phyloP scores from a whole-genome alignment of 2,797 vertebrate genomes.

The Phalloptychus januarius region DNA sequence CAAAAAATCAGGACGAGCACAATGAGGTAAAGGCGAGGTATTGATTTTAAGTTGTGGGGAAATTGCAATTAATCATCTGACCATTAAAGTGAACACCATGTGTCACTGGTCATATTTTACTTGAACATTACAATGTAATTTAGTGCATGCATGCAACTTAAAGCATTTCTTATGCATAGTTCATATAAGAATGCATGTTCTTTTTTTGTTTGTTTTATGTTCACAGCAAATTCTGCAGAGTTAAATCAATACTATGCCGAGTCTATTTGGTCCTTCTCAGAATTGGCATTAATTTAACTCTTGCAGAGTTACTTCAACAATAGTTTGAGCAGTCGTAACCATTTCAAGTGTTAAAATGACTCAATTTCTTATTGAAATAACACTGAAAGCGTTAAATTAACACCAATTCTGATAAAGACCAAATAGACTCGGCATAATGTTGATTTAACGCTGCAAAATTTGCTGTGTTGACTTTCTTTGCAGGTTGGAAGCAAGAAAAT shows the following conservation, averaged over 20 bases:
- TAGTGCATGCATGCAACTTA: not conserved
- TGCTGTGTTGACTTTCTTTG: not conserved
- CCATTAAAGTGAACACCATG: not conserved
- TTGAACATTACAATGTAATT: not conserved
- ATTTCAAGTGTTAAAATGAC: too few species aligned
- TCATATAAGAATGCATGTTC: not conserved
- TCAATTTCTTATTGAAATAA: too few species aligned
- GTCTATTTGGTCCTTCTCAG: too few species aligned
- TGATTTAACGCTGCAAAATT: too few species aligned
- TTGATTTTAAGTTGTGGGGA: not conserved
- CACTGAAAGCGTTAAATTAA: too few species aligned
- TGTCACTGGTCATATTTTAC: not conserved
- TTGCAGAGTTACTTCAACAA: too few species aligned
- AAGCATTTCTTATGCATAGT: not conserved
- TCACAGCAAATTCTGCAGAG: too few species aligned
- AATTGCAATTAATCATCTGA: conserved; percentile 1
- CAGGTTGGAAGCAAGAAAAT: not conserved
- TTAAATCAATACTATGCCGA: too few species aligned
- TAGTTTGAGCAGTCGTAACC: too few species aligned
- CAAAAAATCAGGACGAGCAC: not conserved
- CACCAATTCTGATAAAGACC: too few species aligned
- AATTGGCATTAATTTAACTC: too few species aligned
- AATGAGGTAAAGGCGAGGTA: not conserved
- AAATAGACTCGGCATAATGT: too few species aligned
- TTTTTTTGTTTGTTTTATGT: not conserved